Base-by-base conservation (phyloP, 2,797 vertebrate genomes). In the Lates japonicus region DNA sequence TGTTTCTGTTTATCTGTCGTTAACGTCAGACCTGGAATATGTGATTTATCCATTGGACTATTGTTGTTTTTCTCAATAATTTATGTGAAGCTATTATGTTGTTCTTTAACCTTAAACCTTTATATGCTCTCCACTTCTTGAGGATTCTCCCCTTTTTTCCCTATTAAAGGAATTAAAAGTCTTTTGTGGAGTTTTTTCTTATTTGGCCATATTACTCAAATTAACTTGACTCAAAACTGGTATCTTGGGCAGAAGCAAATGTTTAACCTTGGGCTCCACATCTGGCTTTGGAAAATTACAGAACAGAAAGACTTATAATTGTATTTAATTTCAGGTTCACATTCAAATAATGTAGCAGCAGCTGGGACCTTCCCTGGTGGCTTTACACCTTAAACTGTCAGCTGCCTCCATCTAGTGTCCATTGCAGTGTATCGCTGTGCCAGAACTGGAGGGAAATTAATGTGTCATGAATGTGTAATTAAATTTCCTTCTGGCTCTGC, bases 331-430 rank as follows among this genome's bases (percentile, higher is more conserved):
- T 37, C 11, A 33, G 51, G 17, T 51, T 25, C 5, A 33, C 5
- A 31, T 35, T 5, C 29, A 1, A 37, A 20, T 3, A 51, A 1
- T 3, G 5, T 42, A 14, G 3, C 46, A 37, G 41, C 37, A 66
- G 33, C 25, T 6, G 42, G 12, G 46, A 5, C 17, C 19, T n/a
- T 42, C 17, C 2, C 9, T 46, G 2, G 0, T 37, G n/a, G 14
- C 2, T 1, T 1, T n/a, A 14, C n/a, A 12, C 0, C 0, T 46
- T 55, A 11, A 64, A 46, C 57, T 57, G 66, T 68, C 11, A 29
- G 29, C n/a, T 88, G 52, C 31, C 57, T 61, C 91, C 70, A 84
- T 79, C 90, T 91, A 71, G 88, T 87, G 91, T 57, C 63, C 54
- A 67, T 9, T 39, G 0, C 4, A 5, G 42, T 51, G 64, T 29